Evolutionary conservation across 2,797 vertebrate species (phyloP).

Genomic region (Hephaestus fuliginosus): DNA sequence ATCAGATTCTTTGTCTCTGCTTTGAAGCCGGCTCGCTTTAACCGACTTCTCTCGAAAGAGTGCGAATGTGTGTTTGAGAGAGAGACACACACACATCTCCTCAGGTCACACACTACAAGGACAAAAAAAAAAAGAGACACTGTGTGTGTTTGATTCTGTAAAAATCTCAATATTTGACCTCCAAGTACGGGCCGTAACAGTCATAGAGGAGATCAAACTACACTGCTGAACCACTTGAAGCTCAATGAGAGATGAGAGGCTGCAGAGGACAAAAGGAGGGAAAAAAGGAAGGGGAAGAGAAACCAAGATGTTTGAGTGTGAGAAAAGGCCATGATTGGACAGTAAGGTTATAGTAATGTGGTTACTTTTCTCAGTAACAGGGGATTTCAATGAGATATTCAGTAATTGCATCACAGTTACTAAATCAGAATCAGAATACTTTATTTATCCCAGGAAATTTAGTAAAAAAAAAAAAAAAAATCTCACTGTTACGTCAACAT

Average conservation of each 20-base stretch:
- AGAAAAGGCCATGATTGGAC: not conserved
- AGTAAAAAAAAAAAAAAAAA: too few relatives aligned
- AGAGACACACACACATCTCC: not conserved
- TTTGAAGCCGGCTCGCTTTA: conserved; percentile 34
- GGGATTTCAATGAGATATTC: not conserved
- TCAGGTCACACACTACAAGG: conserved; percentile 17
- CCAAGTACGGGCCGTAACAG: conserved; percentile 4
- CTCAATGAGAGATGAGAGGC: conserved; percentile 50
- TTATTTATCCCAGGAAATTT: not conserved
- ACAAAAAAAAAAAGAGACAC: conserved; percentile 4
- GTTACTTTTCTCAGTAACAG: not conserved
- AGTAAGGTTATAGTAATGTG: not conserved
- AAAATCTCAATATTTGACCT: conserved; percentile 35
- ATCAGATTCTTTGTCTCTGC: conserved; percentile 24
- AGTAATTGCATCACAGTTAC: not conserved
- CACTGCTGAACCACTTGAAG: conserved; percentile 24
- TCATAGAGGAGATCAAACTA: not conserved
- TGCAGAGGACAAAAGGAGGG: conserved; percentile 11
- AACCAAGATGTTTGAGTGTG: not conserved
- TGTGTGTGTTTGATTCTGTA: not conserved
- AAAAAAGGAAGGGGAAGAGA: not conserved
- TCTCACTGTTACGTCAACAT: not conserved
- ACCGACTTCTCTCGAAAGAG: not conserved
- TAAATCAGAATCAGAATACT: not conserved
- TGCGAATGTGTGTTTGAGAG: not conserved